phyloP scores from a whole-genome alignment of 2,888 invertebrate species.

The Choreutis nemorana region DNA sequence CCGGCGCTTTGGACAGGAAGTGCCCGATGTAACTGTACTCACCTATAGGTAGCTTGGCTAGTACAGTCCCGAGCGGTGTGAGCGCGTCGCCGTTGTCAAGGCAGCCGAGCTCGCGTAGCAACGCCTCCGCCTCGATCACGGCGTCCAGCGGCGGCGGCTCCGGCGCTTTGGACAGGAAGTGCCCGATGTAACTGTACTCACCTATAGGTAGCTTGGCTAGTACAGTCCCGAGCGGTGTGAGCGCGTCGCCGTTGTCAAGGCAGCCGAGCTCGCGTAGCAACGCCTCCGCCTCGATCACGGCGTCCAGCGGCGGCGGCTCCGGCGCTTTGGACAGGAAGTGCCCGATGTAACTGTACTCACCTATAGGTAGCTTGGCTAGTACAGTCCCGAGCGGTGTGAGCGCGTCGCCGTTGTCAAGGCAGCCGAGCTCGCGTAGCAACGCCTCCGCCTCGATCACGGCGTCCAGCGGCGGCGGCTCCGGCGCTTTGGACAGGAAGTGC shows the following conservation, averaged over 20 bases:
- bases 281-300: constrained; percentile 97
- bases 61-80: constrained; percentile 91
- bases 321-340: constrained; percentile 95
- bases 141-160: constrained; percentile 98
- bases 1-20: constrained; percentile 94
- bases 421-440: constrained; percentile 83
- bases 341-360: constrained; percentile 77
- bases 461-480: constrained; percentile 96
- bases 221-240: constrained; percentile 93
- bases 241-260: constrained; percentile 83
- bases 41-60: constrained; percentile 91
- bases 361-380: constrained; percentile 90
- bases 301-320: constrained; percentile 96
- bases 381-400: constrained; percentile 93
- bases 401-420: constrained; percentile 86
- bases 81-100: constrained; percentile 86
- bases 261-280: constrained; percentile 87
- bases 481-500: constrained; percentile 93
- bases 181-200: constrained; percentile 81
- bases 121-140: constrained; percentile 95
- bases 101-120: constrained; percentile 87
- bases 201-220: constrained; percentile 91
- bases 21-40: constrained; percentile 77
- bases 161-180: constrained; percentile 93
- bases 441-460: constrained; percentile 98